phyloP scores from a whole-genome alignment of 2,888 invertebrate species.

The Thereva nobilitata region DNA sequence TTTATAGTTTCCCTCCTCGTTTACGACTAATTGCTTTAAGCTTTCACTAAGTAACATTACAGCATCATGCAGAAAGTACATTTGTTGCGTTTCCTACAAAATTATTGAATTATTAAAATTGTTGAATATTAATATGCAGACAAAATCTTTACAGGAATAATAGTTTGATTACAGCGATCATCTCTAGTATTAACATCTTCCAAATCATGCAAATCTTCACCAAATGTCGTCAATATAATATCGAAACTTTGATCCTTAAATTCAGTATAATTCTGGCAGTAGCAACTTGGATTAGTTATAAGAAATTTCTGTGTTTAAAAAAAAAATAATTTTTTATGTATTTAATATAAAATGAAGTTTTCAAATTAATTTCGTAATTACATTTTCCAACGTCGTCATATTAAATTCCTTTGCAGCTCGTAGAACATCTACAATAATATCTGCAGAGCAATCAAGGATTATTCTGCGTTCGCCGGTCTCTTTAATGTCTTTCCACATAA shows the following conservation, averaged over 20 bases:
- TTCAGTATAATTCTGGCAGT: no score
- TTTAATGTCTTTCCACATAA: constrained; percentile 72
- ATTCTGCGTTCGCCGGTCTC: constrained; percentile 70
- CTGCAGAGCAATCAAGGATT: constrained; percentile 74
- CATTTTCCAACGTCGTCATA: constrained; percentile 52
- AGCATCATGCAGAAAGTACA: constrained; percentile 66
- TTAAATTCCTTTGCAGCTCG: constrained; percentile 53
- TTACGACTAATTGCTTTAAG: constrained; percentile 59
- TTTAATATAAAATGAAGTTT: not conserved
- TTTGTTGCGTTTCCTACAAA: constrained; percentile 9
- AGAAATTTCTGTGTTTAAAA: constrained; percentile 59
- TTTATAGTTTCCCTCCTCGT: not conserved
- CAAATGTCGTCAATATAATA: no score
- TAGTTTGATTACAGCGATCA: not conserved
- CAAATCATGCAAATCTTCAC: no score
- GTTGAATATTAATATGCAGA: not conserved
- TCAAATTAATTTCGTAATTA: constrained; percentile 36
- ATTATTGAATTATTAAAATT: constrained; percentile 4
- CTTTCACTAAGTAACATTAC: constrained; percentile 91
- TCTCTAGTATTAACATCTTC: no score
- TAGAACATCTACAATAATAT: constrained; percentile 67
- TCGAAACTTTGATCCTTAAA: no score
- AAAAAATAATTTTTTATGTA: not conserved
- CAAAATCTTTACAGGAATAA: constrained; percentile 40
- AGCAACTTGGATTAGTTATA: constrained; percentile 58